phyloP scores from a whole-genome alignment of 2,113 vertebrate species.

The Ptyas mucosa region DNA sequence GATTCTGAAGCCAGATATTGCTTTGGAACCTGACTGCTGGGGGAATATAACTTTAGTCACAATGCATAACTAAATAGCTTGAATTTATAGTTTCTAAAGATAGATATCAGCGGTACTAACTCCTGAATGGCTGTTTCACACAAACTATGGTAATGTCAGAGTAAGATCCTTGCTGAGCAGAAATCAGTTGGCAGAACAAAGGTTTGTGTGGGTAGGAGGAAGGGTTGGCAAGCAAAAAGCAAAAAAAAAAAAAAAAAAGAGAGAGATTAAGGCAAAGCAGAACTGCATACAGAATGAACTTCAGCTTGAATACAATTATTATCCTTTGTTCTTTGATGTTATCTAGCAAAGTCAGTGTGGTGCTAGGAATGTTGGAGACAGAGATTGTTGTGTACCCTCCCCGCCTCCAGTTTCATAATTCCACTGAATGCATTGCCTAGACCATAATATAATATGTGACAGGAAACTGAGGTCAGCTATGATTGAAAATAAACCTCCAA shows the following conservation, averaged over 20 bases:
- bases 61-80: neutral
- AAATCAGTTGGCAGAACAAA: neutral
- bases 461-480: neutral
- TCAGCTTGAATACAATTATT: neutral
- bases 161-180: neutral
- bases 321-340: neutral
- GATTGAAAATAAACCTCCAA: neutral
- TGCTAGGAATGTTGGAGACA: neutral
- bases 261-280: neutral
- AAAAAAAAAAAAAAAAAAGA: neutral
- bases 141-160: neutral
- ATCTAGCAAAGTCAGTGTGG: neutral
- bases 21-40: neutral
- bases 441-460: neutral
- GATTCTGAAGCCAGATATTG: neutral
- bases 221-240: neutral
- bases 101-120: neutral
- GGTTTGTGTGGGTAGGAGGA: neutral
- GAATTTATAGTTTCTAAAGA: neutral
- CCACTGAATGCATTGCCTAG: neutral
- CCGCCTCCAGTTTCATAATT: neutral
- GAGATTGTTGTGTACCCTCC: neutral
- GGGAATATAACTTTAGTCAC: neutral
- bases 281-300: neutral
- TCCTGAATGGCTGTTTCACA: neutral